phyloP scores from a whole-genome alignment of 1,140 invertebrate genomes.

The Zaprionus ghesquierei region DNA sequence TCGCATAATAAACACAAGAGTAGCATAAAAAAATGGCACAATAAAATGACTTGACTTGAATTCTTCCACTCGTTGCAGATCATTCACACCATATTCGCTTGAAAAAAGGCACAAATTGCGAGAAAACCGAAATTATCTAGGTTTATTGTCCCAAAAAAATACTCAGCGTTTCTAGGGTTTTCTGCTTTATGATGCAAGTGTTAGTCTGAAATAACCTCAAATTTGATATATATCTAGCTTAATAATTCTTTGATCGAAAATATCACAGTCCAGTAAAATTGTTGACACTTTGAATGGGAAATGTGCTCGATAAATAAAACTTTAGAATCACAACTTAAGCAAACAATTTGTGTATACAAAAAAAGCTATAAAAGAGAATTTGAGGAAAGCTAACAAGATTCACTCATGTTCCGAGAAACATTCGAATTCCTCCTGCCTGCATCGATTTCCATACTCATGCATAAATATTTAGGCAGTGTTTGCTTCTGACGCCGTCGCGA shows the following conservation, averaged over 20 bases:
- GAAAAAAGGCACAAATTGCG: not conserved
- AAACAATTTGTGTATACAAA: not conserved
- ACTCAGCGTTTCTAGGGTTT: not conserved
- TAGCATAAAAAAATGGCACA: not conserved
- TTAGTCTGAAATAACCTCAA: not conserved
- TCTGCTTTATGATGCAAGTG: not conserved
- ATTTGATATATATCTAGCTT: not conserved
- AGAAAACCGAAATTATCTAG: not conserved
- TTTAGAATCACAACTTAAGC: not conserved
- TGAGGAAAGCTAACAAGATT: constrained; percentile 17
- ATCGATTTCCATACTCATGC: constrained; percentile 54
- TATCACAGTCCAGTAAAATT: not conserved
- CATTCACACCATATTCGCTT: constrained; percentile 13
- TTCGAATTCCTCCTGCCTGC: constrained; percentile 49
- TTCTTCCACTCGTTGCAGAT: not conserved
- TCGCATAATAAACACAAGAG: constrained; percentile 49
- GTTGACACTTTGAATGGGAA: not conserved
- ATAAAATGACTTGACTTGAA: not conserved
- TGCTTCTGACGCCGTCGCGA: constrained; percentile 8
- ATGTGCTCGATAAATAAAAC: not conserved
- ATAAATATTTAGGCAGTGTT: constrained; percentile 67
- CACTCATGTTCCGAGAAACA: constrained; percentile 49
- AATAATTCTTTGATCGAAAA: not conserved
- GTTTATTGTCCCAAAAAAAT: not conserved
- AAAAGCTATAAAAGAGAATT: not conserved